Base-by-base conservation (phyloP, 2,888 invertebrate genomes). In the Fabriciana adippe region DNA sequence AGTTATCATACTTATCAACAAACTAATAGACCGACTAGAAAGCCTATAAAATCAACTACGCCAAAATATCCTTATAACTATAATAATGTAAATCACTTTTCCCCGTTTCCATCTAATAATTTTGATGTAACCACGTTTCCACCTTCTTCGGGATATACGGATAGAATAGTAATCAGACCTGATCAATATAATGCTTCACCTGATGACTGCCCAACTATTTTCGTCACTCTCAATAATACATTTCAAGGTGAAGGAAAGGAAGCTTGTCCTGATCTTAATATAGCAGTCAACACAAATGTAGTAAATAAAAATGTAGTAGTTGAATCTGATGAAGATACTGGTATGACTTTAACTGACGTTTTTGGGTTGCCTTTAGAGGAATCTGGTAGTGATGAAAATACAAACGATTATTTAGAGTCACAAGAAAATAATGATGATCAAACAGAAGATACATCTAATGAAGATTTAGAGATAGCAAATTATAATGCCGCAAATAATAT, bases 211-310 rank as follows among this genome's bases (percentile, higher is more conserved):
- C 94, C 94, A 0, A 93, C 93, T 16, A 93, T 94, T 73, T 94
- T 91, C 75, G 85, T 94, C 1, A 93, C 94, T 72, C 86, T 91
- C 68, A 93, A 86, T 77, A 94, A 86, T 73, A 93, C 87, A 41
- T 92, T 90, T 80, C 93, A 84, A 85, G 90, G 92, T 6, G 93
- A 94, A 78, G 93, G 90, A 57, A 95, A 95, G 80, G 94, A 94
- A 75, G 95, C 93, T 5, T 96, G 96, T 75, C 94, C 95, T 0
- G 95, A 95, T 85, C 84, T 95, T 69, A 95, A 95, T 78, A 94
- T 96, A 67, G 94, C 95, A 16, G 94, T 96, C 2, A 95, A 95
- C 73, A 95, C 95, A 0, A 95, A 95, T 76, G 92, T 95, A 2
- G 88, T 95, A 53, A 95, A 94, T 74, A 94, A 93, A 69, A 94